phyloP scores from a whole-genome alignment of 1,140 invertebrate species.

The Drosophila teissieri region DNA sequence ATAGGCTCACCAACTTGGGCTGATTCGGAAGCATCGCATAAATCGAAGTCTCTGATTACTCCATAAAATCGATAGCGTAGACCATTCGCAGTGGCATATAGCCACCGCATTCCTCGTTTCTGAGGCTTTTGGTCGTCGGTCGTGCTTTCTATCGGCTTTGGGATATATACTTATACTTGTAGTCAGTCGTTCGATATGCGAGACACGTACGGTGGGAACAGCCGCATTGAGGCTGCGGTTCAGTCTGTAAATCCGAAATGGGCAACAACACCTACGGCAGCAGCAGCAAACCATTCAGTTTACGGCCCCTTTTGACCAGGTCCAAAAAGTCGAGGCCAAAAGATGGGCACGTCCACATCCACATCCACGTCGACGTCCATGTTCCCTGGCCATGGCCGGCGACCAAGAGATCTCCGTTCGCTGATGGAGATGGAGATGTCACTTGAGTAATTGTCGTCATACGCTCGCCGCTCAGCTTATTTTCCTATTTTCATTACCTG shows the following conservation, averaged over 20 bases:
- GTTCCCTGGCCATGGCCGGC: not conserved
- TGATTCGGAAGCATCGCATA: constrained; percentile 11
- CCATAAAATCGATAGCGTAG: constrained; percentile 36
- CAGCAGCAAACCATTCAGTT: constrained; percentile 1
- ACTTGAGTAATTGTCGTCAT: constrained; percentile 79
- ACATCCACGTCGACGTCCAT: constrained; percentile 1
- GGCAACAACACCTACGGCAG: constrained; percentile 17
- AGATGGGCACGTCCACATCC: constrained; percentile 54
- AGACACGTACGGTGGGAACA: constrained; percentile 60
- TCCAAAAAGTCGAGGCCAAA: constrained; percentile 19
- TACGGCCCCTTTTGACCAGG: constrained; percentile 11
- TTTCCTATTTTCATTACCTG: constrained; percentile 60
- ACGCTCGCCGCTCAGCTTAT: constrained; percentile 50
- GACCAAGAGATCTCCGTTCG: constrained; percentile 40
- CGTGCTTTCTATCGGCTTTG: not conserved
- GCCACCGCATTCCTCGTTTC: constrained; percentile 14
- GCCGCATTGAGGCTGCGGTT: constrained; percentile 56
- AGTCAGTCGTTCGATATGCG: constrained; percentile 63
- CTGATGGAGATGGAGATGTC: constrained; percentile 82
- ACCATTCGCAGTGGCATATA: constrained; percentile 8
- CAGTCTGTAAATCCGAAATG: constrained; percentile 45
- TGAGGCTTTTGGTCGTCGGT: not conserved
- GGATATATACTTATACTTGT: constrained; percentile 13
- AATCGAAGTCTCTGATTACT: constrained; percentile 32
- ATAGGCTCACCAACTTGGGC: constrained; percentile 9